Percentiles rank a stretch among this genome's conserved stretches.
phyloP scores from a whole-genome alignment of 2,888 invertebrate species.

The Altica lythri region DNA sequence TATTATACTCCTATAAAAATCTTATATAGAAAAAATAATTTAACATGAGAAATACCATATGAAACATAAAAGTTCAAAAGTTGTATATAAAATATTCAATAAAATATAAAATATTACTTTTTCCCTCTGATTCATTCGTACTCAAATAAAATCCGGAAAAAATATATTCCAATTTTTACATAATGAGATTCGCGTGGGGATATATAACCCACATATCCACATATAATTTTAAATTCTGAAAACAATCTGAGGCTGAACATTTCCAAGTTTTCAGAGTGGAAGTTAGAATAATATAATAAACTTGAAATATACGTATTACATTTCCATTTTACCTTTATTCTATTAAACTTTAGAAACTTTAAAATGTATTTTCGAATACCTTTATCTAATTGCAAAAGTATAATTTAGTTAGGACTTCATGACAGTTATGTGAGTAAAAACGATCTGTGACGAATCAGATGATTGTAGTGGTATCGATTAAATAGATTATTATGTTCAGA shows the following conservation, averaged over 20 bases:
- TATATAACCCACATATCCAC: slow-evolving; percentile 22
- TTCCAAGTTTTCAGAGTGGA: slow-evolving; percentile 25
- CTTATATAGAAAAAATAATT: no score
- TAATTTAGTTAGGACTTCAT: no score
- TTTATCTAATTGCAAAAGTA: slow-evolving; percentile 7
- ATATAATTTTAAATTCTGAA: slow-evolving; percentile 32
- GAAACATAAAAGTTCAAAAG: no score
- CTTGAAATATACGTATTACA: slow-evolving; percentile 19
- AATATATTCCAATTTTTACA: slow-evolving; percentile 29
- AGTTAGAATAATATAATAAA: slow-evolving; percentile 29
- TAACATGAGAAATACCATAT: no score
- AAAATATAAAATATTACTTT: slow-evolving; percentile 13
- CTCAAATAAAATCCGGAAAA: slow-evolving; percentile 17
- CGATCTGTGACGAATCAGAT: no score
- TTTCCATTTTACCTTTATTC: slow-evolving; percentile 22
- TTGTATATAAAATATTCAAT: no score
- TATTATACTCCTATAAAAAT: no score
- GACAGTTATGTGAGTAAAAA: no score
- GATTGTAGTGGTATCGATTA: no score
- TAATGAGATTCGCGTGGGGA: slow-evolving; percentile 28
- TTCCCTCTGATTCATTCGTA: slow-evolving; percentile 26
- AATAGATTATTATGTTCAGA: no score
- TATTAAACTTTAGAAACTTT: slow-evolving; percentile 5
- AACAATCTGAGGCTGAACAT: slow-evolving; percentile 33
- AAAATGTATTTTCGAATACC: slow-evolving; percentile 8